These are phyloP conservation scores for Melanchra persicariae DNA, from an alignment of 2,888 invertebrate genomes.

Conservation along the genomic window DNA sequence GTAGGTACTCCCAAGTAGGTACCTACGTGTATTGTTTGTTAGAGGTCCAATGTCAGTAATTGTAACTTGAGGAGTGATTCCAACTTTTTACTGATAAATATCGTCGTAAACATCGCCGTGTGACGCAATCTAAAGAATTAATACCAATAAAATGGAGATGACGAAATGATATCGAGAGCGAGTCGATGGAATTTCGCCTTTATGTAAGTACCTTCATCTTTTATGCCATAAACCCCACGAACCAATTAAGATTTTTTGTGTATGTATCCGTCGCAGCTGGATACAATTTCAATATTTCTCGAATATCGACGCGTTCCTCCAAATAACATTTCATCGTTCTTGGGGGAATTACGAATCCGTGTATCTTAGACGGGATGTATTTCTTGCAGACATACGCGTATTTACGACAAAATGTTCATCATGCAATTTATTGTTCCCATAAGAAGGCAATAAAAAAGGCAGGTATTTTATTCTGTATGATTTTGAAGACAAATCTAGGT, in stretches of 20 bases:
- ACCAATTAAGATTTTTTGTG: slow-evolving; percentile 40
- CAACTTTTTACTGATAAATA: not conserved
- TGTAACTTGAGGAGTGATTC: not conserved
- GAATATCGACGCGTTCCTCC: slow-evolving; percentile 25
- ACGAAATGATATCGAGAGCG: not conserved
- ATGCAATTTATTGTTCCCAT: slow-evolving; percentile 26
- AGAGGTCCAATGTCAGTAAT: too few relatives aligned
- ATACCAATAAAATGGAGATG: slow-evolving; percentile 9
- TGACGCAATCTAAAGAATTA: not conserved
- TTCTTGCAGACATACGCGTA: slow-evolving; percentile 23
- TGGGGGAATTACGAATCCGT: slow-evolving; percentile 44
- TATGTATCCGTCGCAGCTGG: slow-evolving; percentile 41
- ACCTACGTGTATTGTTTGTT: too few relatives aligned
- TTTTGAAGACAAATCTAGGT: not conserved
- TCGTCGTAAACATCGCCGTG: not conserved
- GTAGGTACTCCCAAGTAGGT: too few relatives aligned
- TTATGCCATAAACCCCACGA: too few relatives aligned
- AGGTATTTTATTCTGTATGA: not conserved
- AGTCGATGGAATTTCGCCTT: not conserved
- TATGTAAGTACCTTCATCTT: not conserved
- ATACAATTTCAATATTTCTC: slow-evolving; percentile 47
- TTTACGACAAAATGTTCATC: slow-evolving; percentile 32
- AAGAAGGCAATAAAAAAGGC: slow-evolving; percentile 1
- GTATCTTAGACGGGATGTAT: slow-evolving; percentile 6
- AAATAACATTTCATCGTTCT: slow-evolving; percentile 49